A percentile compares a stretch with the other conserved stretches of the same genome.
phyloP scores from a whole-genome alignment of 2,888 invertebrate genomes.

The Noctua janthe region DNA sequence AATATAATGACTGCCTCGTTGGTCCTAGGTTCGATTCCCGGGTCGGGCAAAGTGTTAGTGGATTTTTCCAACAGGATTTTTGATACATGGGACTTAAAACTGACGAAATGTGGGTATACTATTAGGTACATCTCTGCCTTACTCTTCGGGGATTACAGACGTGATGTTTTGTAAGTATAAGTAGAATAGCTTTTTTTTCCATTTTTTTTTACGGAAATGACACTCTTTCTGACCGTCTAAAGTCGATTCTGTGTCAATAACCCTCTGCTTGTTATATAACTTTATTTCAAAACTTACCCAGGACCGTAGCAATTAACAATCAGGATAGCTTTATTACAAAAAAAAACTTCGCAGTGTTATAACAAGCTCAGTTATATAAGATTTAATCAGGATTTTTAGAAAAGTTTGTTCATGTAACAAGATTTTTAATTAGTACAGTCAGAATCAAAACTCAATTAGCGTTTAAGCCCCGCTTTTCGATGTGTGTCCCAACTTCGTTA shows the following conservation, averaged over 20 bases:
- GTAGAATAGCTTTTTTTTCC: not conserved
- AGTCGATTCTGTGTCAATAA: not conserved
- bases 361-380: slow-evolving; percentile 37
- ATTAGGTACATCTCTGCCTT: not conserved
- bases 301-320: slow-evolving; percentile 25
- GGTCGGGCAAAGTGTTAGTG: too few relatives aligned
- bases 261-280: not conserved
- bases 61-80: too few relatives aligned
- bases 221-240: not conserved
- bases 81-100: too few relatives aligned
- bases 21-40: too few relatives aligned
- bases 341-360: slow-evolving; percentile 30
- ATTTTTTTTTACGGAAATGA: not conserved
- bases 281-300: not conserved
- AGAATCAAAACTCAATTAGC: slow-evolving; percentile 73
- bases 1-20: too few relatives aligned
- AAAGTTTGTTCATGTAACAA: slow-evolving; percentile 63
- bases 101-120: not conserved
- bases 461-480: slow-evolving; percentile 63
- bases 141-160: not conserved
- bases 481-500: slow-evolving; percentile 57
- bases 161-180: not conserved
- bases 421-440: slow-evolving; percentile 71
- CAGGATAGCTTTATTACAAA: slow-evolving; percentile 31
- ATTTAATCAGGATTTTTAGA: slow-evolving; percentile 47